Evolutionary conservation across 2,113 vertebrate genomes (phyloP).

Genomic region (Melanerpes formicivorus): DNA sequence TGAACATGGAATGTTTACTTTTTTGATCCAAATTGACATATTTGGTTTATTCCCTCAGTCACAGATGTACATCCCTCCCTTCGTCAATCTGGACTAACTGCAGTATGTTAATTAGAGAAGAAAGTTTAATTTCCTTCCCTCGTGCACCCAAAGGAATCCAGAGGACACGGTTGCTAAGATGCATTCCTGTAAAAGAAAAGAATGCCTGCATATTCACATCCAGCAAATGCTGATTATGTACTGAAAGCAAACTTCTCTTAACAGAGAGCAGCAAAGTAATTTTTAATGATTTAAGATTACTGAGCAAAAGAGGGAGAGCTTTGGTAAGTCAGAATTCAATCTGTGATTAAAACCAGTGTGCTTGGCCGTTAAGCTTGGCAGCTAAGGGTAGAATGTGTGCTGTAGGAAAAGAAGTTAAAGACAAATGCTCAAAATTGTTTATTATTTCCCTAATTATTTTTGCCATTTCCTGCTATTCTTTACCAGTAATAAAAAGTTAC

Average conservation of each 20-base stretch:
- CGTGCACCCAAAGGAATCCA: not conserved
- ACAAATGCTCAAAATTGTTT: not conserved
- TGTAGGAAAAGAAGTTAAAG: not conserved
- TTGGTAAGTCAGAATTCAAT: conserved; percentile 38
- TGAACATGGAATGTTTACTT: conserved; percentile 46
- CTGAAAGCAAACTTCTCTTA: conserved; percentile 3
- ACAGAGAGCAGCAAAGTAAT: not conserved
- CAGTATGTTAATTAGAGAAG: conserved; percentile 59
- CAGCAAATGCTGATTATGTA: not conserved
- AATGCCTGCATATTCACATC: not conserved
- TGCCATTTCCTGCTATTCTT: not conserved
- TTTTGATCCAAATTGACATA: conserved; percentile 52
- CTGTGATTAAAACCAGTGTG: conserved; percentile 27
- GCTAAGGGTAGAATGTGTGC: not conserved
- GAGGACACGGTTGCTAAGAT: conserved; percentile 30
- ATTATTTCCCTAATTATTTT: conserved; percentile 35
- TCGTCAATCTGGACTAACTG: conserved; percentile 6
- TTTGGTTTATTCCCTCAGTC: conserved; percentile 63
- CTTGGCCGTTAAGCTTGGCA: not conserved
- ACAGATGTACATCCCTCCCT: conserved; percentile 46
- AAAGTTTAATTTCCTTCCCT: conserved; percentile 52
- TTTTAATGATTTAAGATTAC: conserved; percentile 25
- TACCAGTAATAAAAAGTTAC: not conserved
- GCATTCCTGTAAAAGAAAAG: not conserved
- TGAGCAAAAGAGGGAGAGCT: not conserved